These are phyloP conservation scores for Motacilla tschutschensis DNA, from an alignment of 2,113 vertebrate genomes.

Conservation along the genomic window DNA sequence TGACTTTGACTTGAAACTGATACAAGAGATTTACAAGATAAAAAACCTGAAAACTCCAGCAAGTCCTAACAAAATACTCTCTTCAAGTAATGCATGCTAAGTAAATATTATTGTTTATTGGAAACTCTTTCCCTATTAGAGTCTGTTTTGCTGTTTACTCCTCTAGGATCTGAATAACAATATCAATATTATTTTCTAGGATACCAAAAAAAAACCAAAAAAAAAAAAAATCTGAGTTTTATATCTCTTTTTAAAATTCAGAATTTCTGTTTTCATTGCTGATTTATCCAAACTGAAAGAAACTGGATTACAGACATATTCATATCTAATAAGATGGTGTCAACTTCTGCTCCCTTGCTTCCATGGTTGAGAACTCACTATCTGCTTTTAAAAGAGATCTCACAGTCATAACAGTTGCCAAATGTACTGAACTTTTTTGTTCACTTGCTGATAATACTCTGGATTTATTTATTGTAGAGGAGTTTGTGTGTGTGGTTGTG, in stretches of 20 bases:
- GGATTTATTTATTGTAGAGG: background rate
- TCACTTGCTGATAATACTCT: background rate
- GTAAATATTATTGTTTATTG: conserved; percentile 59
- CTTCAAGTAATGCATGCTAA: conserved; percentile 7
- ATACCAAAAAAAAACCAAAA: background rate
- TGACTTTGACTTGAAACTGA: conserved; percentile 67
- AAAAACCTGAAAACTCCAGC: conserved; percentile 38
- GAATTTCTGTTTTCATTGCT: background rate
- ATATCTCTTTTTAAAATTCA: background rate
- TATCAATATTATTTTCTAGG: background rate
- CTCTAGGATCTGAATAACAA: background rate
- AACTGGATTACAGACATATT: background rate
- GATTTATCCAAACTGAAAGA: background rate
- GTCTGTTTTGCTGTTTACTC: background rate
- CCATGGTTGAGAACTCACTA: background rate
- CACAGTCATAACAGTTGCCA: background rate
- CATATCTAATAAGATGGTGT: background rate
- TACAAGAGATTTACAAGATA: conserved; percentile 60
- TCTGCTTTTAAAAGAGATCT: background rate
- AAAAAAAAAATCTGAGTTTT: background rate
- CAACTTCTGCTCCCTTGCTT: background rate
- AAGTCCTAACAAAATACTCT: conserved; percentile 47
- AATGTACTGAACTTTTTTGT: background rate
- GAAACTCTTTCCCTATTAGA: background rate
- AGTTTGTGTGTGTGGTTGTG: background rate